phyloP scores from a whole-genome alignment of 2,797 vertebrate species.

The Tragopan temminckii region DNA sequence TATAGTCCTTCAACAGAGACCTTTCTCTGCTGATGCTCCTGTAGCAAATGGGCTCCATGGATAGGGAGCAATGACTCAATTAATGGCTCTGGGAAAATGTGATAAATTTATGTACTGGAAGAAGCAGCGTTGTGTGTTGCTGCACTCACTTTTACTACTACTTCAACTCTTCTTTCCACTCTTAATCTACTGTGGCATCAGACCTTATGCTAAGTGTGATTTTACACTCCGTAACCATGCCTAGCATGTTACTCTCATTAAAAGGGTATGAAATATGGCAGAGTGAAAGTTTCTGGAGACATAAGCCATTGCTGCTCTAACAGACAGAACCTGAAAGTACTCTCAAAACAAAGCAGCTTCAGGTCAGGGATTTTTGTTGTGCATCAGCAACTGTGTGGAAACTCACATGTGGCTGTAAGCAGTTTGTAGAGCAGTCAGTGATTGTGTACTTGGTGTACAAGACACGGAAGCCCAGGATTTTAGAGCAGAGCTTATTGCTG shows the following conservation, averaged over 20 bases:
- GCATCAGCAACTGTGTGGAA: not conserved
- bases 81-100: not conserved
- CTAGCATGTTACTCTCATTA: not conserved
- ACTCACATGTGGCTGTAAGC: slow-evolving; percentile 16
- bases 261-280: not conserved
- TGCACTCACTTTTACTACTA: slow-evolving; percentile 18
- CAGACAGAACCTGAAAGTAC: not conserved
- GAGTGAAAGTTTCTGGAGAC: not conserved
- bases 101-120: slow-evolving; percentile 31
- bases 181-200: slow-evolving; percentile 19
- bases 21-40: slow-evolving; percentile 2
- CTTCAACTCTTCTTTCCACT: slow-evolving; percentile 14
- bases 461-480: slow-evolving; percentile 46
- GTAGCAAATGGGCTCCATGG: not conserved
- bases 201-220: not conserved
- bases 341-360: not conserved
- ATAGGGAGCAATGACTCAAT: not conserved
- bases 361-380: not conserved
- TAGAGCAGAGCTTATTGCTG: slow-evolving; percentile 57
- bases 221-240: not conserved
- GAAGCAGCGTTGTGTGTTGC: not conserved
- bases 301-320: not conserved
- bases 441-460: slow-evolving; percentile 35
- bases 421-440: slow-evolving; percentile 60
- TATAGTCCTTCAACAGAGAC: not conserved